A percentile compares a stretch with the other conserved stretches of the same genome.
Evolutionary conservation across 2,113 vertebrate species (phyloP).

Genomic region (Semicossyphus pulcher): DNA sequence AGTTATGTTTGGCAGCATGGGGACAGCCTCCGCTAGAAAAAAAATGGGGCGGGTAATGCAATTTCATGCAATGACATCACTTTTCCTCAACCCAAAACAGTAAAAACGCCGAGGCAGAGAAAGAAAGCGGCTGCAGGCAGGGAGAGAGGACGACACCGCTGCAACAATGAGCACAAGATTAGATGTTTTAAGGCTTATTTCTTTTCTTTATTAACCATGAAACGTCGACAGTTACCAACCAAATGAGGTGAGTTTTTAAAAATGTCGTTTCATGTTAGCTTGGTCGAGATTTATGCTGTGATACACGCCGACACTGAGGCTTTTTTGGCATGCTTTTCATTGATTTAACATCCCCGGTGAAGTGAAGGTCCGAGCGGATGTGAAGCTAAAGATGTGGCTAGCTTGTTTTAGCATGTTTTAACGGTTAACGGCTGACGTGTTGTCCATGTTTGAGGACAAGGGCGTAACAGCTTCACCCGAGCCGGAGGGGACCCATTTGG

Average conservation of each 20-base stretch:
- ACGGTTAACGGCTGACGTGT: neutral
- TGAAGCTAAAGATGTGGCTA: neutral
- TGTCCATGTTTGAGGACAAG: slow-evolving; percentile 17
- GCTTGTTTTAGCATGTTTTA: neutral
- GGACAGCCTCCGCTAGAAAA: slow-evolving; percentile 30
- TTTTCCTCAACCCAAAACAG: slow-evolving; percentile 83
- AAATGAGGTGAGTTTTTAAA: slow-evolving; percentile 63
- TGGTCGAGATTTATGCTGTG: neutral
- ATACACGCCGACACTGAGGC: slow-evolving; percentile 20
- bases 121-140: slow-evolving; percentile 51
- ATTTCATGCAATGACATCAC: slow-evolving; percentile 85
- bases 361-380: neutral
- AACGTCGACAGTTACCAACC: neutral
- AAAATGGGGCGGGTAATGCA: slow-evolving; percentile 72
- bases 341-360: slow-evolving; percentile 17
- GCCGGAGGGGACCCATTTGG: slow-evolving; percentile 18
- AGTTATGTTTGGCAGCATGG: slow-evolving; percentile 73
- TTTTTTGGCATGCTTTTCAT: slow-evolving; percentile 14
- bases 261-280: slow-evolving; percentile 3
- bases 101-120: slow-evolving; percentile 43
- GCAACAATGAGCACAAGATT: slow-evolving; percentile 10
- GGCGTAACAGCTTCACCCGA: slow-evolving; percentile 48
- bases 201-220: neutral
- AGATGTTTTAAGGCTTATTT: neutral
- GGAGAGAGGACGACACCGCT: slow-evolving; percentile 28